Evolutionary conservation across 1,140 invertebrate species (phyloP).

Genomic region (Pentalonia nigronervosa): DNA sequence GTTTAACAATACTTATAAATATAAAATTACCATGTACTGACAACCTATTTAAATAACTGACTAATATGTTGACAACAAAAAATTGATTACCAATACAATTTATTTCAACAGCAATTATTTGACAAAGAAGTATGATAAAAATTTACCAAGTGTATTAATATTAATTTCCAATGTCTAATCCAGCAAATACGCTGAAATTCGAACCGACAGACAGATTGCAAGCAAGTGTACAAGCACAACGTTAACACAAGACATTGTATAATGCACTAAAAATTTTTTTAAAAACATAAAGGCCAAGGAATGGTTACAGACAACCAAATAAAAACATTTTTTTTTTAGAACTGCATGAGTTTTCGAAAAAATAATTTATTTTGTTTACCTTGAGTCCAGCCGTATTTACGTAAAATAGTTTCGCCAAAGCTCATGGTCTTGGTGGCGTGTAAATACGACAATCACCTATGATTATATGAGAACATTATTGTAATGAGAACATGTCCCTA

Average conservation of each 20-base stretch:
- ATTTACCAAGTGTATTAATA: not conserved
- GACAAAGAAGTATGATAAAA: not conserved
- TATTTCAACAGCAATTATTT: not conserved
- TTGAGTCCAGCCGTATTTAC: constrained; percentile 59
- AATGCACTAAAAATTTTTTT: not conserved
- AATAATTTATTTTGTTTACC: constrained; percentile 45
- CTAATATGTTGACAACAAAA: not conserved
- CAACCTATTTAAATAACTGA: not conserved
- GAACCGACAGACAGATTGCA: constrained; percentile 39
- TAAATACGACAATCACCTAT: constrained; percentile 35
- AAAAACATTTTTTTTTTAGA: not conserved
- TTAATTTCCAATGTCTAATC: constrained; percentile 20
- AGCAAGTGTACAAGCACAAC: not conserved
- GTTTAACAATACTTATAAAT: not conserved
- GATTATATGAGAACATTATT: constrained; percentile 18
- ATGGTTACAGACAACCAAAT: not conserved
- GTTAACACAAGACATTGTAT: not conserved
- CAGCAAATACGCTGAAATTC: not conserved
- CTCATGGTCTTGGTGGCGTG: constrained; percentile 42
- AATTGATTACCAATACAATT: not conserved
- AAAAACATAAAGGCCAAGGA: not conserved
- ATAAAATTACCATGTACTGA: not conserved
- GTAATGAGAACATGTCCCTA: no score
- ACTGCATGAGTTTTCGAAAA: not conserved
- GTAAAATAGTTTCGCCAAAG: constrained; percentile 56